These are phyloP conservation scores for Aplochiton taeniatus DNA, from an alignment of 2,797 vertebrate species.

Conservation along the genomic window DNA sequence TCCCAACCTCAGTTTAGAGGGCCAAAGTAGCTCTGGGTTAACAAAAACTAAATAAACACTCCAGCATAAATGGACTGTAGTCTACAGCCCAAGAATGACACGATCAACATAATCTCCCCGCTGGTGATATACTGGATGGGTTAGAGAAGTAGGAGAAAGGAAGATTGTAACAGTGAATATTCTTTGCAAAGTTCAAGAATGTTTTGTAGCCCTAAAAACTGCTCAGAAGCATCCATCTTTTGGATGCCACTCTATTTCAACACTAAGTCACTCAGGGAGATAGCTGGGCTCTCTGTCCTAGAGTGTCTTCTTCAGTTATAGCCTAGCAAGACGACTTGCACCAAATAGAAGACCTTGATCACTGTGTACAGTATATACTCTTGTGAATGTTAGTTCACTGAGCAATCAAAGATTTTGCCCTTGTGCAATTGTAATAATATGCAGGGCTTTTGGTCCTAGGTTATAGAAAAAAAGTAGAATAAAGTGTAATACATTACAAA, in stretches of 20 bases:
- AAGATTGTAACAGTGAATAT: conserved; percentile 65
- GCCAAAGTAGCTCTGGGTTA: conserved; percentile 39
- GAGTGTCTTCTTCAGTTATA: conserved; percentile 68
- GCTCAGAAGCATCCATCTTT: conserved; percentile 25
- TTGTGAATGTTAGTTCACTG: conserved; percentile 84
- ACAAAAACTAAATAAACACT: conserved; percentile 61
- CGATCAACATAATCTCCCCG: not conserved
- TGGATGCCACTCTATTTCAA: conserved; percentile 55
- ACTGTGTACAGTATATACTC: conserved; percentile 84
- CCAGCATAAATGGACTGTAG: conserved; percentile 46
- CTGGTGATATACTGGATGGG: too few species aligned
- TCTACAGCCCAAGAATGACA: conserved; percentile 22
- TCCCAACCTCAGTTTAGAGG: conserved; percentile 61
- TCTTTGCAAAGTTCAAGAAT: conserved; percentile 40
- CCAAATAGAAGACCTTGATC: conserved; percentile 79
- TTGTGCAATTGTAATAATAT: conserved; percentile 65
- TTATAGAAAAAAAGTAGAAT: conserved; percentile 70
- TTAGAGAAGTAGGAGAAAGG: conserved; percentile 9
- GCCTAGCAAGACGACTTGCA: conserved; percentile 74
- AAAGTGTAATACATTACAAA: conserved; percentile 52
- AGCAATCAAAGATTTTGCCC: conserved; percentile 77
- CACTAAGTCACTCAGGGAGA: conserved; percentile 79
- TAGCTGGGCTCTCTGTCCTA: conserved; percentile 78
- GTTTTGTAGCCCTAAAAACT: conserved; percentile 30
- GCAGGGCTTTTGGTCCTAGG: conserved; percentile 62